A percentile compares a stretch with the other conserved stretches of the same genome.
phyloP scores from a whole-genome alignment of 2,113 vertebrate species.

The Cygnus atratus region DNA sequence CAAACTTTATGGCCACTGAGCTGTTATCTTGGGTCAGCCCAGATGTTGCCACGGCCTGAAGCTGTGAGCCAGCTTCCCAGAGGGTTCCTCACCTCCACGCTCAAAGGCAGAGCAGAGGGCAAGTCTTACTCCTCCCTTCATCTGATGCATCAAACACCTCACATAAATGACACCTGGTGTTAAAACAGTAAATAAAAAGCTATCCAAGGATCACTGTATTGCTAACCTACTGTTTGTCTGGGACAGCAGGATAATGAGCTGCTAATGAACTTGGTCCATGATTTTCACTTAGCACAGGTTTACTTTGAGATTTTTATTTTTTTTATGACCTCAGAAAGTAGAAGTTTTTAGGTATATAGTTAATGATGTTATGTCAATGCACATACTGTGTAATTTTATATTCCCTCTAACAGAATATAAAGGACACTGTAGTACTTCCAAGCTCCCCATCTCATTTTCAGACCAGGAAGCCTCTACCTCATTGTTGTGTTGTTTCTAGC shows the following conservation, averaged over 20 bases:
- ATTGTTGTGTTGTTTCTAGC: not conserved
- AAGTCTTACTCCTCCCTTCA: not conserved
- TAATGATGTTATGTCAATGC: not conserved
- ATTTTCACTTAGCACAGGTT: not conserved
- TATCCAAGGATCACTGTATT: not conserved
- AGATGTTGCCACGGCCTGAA: accelerated
- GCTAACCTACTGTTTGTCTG: not conserved
- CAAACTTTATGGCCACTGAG: not conserved
- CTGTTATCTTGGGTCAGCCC: not conserved
- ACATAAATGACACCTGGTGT: not conserved
- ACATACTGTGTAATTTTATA: not conserved
- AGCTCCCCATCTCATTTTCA: not conserved
- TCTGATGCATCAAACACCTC: not conserved
- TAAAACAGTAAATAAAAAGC: not conserved
- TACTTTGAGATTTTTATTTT: not conserved
- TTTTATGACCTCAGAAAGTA: not conserved
- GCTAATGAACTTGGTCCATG: not conserved
- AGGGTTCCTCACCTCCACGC: not conserved
- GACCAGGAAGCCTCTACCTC: not conserved
- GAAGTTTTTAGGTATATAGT: not conserved
- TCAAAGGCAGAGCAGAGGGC: not conserved
- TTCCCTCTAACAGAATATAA: not conserved
- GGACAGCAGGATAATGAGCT: not conserved
- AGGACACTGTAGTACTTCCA: not conserved
- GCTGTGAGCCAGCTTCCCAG: not conserved